phyloP scores from a whole-genome alignment of 2,797 vertebrate genomes.

The Uromys caudimaculatus region DNA sequence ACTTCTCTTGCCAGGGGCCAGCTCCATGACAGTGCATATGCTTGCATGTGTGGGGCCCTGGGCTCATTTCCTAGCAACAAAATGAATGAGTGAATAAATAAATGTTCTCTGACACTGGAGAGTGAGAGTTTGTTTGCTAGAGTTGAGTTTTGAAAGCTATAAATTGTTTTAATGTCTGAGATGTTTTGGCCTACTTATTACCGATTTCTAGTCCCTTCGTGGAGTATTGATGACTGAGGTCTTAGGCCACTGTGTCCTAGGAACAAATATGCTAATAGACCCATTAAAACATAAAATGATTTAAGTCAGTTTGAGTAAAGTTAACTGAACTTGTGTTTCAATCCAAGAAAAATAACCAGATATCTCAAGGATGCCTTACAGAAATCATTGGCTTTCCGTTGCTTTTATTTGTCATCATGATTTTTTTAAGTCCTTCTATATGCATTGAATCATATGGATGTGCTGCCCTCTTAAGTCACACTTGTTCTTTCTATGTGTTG shows the following conservation, averaged over 20 bases:
- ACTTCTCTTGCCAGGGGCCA: neutral
- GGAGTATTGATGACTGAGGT: neutral
- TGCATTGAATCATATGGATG: neutral
- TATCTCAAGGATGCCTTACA: neutral
- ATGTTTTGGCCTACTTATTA: neutral
- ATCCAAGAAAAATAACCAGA: neutral
- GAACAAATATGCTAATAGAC: neutral
- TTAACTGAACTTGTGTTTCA: slow-evolving; percentile 21
- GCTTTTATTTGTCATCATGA: slow-evolving; percentile 25
- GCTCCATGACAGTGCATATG: neutral
- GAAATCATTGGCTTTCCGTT: slow-evolving; percentile 5
- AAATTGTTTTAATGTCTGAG: slow-evolving; percentile 13
- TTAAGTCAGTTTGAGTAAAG: slow-evolving; percentile 38
- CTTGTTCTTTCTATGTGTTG: neutral
- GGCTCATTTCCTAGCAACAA: neutral
- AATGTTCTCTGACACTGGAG: neutral
- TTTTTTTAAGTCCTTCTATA: neutral
- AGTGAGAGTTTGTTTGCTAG: neutral
- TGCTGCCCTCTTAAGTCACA: slow-evolving; percentile 9
- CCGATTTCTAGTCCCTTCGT: neutral
- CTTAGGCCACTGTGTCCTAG: neutral
- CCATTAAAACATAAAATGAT: slow-evolving; percentile 10
- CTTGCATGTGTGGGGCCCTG: neutral
- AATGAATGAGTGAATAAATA: neutral
- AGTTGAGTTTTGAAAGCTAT: neutral